phyloP scores from a whole-genome alignment of 64 coral and sea anemone genomes.

The Exaiptasia diaphana region DNA sequence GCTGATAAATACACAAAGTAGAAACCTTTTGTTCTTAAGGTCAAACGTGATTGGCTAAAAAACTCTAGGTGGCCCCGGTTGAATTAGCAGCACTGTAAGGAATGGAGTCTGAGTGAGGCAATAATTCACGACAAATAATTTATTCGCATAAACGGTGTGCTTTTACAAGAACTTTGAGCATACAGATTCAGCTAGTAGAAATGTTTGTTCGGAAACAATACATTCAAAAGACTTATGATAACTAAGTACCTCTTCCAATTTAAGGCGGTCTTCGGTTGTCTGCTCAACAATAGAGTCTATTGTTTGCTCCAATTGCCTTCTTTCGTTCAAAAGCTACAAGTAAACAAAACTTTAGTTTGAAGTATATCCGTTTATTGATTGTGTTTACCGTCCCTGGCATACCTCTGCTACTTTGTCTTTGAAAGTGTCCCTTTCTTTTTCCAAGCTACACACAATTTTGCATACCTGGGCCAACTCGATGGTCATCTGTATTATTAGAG shows the following conservation, averaged over 20 bases:
- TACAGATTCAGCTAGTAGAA: too few relatives aligned
- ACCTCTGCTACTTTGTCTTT: neutral
- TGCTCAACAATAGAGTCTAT: neutral
- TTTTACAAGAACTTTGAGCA: too few relatives aligned
- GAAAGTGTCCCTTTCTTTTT: neutral
- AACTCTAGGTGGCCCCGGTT: neutral
- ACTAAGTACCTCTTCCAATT: conserved; percentile 1
- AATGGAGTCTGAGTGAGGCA: too few relatives aligned
- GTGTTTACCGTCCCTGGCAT: neutral
- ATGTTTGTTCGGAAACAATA: too few relatives aligned
- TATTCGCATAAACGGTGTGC: too few relatives aligned
- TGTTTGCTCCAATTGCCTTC: neutral
- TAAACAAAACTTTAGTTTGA: neutral
- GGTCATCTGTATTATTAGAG: neutral
- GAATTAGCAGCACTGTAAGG: neutral
- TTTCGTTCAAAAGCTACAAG: conserved; percentile 1
- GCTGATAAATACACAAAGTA: neutral
- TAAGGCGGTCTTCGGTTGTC: neutral
- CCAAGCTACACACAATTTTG: neutral
- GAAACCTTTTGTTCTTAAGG: neutral
- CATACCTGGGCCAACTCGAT: neutral
- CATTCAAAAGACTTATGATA: too few relatives aligned
- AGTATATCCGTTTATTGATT: neutral
- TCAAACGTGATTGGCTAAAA: neutral
- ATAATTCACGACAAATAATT: too few relatives aligned